phyloP scores from a whole-genome alignment of 2,888 invertebrate species.

The Perithous albicinctus region DNA sequence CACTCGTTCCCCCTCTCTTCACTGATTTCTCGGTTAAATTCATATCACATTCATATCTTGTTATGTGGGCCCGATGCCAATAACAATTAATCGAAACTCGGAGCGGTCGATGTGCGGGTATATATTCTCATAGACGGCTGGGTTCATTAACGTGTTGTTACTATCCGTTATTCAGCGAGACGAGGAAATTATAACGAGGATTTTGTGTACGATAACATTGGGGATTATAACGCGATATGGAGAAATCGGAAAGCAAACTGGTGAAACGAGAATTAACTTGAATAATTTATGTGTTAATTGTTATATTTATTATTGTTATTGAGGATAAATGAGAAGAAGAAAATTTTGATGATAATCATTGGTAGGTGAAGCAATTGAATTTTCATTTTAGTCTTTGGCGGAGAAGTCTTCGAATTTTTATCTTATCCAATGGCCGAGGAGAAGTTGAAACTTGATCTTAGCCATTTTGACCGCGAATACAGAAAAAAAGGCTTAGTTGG shows the following conservation, averaged over 20 bases:
- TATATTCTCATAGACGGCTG: neutral
- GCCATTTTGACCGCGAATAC: no score
- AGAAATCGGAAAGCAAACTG: neutral
- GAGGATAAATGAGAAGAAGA: no score
- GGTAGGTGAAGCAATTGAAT: no score
- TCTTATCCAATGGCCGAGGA: no score
- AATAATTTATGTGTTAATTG: neutral
- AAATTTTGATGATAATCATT: no score
- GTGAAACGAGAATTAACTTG: neutral
- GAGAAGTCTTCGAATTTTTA: no score
- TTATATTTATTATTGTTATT: no score
- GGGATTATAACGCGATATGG: neutral
- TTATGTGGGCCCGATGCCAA: constrained; percentile 46
- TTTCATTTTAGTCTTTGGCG: no score
- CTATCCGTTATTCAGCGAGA: constrained; percentile 46
- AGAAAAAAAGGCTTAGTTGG: no score
- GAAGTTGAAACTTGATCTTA: no score
- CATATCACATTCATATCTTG: constrained; percentile 50
- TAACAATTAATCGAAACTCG: constrained; percentile 58
- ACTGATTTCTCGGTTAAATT: constrained; percentile 55
- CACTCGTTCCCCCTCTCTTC: no score
- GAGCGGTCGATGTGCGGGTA: neutral
- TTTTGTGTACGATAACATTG: constrained; percentile 26
- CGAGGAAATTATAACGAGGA: constrained; percentile 21
- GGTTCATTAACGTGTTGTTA: constrained; percentile 53